Evolutionary conservation across 2,797 vertebrate genomes (phyloP), one percentile per base, ranked within the genome.

Genomic region (Clarias pachynema): DNA sequence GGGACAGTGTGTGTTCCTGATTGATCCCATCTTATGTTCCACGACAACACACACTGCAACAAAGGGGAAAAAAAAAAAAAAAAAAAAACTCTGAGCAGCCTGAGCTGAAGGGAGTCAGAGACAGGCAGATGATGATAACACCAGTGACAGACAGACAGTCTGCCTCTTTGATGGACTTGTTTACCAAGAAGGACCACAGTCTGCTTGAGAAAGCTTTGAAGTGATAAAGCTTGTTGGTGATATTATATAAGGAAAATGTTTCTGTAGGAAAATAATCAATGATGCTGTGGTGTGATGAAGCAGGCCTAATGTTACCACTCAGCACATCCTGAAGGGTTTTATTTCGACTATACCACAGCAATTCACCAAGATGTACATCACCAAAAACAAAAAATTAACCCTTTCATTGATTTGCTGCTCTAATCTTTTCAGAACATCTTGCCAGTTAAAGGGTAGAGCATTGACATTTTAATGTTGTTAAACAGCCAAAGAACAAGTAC

Each of bases 11-110:
- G 66, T 24, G 20, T 59, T 37, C n/a, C 12, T 40, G 29, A 14
- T 74, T 73, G 74, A n/a, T 82, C 22, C 85, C 84, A 24, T 97
- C 97, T 18, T 97, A 95, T 84, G 95, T 91, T 88, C 91, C 98
- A 2, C 1, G 16, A 14, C 4, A 0, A 12, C 24, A 12, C 12
- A 72, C 37, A n/a, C 37, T 0, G 15, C 44, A 77, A 77, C 34
- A 12, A 77, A 34, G 8, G 5, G 18, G 9, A 9, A 77, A 59
- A 44, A 44, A 44, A 44, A 77, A 59, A 44, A 44, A 44, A 44
- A 5, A 40, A 40, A 49, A 59, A 34, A 56, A 0, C 10, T 59
- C 73, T 2, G n/a, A 72, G 89, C 95, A 53, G 37, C 63, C 79
- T 31, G 24, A 62, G 70, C 26, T 9, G 65, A 78, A 63, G 77